Base-by-base conservation (phyloP, 2,113 vertebrate genomes). In the Bombycilla garrulus region DNA sequence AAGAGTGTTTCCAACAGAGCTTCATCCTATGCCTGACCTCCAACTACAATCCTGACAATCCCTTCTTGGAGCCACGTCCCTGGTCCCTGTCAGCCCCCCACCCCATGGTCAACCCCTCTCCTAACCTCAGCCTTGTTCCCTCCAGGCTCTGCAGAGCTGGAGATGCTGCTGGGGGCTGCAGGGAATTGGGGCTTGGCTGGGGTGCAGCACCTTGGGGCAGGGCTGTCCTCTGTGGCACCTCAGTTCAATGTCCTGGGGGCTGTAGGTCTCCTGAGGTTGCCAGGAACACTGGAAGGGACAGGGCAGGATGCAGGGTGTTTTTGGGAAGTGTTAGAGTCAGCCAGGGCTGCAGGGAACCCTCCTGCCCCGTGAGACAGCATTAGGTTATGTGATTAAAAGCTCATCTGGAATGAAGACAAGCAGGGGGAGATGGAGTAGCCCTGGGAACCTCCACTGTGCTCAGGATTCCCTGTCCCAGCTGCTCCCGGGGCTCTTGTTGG, bases 391-490 rank as follows among this genome's bases (percentile, higher is more conserved):
- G 60, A n/a, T 53, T 57, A 82, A 67, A 57, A 58, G 23, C 42
- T 81, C 16, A 24, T 48, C 18, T 15, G 33, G 17, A 53, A 28
- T 15, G 20, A 40, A 20, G 56, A 64, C 38, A 21, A 87, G 22
- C n/a, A 51, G 33, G n/a, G 33, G 15, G 22, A 71, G 35, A 22
- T 60, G 56, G 57, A 74, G 12, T 38, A 79, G 60, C 45, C 42
- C 17, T 28, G 35, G 67, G 67, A 51, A 23, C 8, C 1, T 51
- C 51, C 20, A 5, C 62, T 13, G 35, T 47, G 47, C 20, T 25
- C 15, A 45, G 2, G 14, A 45, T 40, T 47, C 25, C 5, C 65
- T 12, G 4, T 50, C 16, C 12, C 0, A 1, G 33, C 28, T 35
- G 62, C 69, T 66, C 14, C 29, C 23, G 18, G 38, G 29, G 9